Evolutionary conservation across 2,797 vertebrate genomes (phyloP).

Genomic region (Rhynchotus rufescens): DNA sequence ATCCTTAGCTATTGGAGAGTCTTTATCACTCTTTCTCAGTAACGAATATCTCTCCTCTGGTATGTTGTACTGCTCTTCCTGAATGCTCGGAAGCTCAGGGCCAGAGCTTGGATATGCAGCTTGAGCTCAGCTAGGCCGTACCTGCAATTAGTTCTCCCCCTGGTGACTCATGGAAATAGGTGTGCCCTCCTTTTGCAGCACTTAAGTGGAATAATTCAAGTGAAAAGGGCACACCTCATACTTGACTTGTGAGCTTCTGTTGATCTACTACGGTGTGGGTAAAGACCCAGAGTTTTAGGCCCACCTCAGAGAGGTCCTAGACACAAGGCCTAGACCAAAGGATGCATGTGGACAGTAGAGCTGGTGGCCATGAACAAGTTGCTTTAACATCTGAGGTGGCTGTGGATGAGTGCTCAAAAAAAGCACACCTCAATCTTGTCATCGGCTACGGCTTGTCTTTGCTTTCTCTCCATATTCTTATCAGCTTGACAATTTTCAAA

Average conservation of each 20-base stretch:
- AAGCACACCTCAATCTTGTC: not conserved
- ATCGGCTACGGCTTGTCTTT: not conserved
- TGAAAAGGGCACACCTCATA: not conserved
- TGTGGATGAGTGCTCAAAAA: not conserved
- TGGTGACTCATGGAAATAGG: slow-evolving; percentile 1
- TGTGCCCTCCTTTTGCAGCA: slow-evolving; percentile 3
- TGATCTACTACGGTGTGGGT: not conserved
- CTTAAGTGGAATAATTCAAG: slow-evolving; percentile 24
- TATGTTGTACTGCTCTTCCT: not conserved
- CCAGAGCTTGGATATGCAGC: not conserved
- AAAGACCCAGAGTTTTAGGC: not conserved
- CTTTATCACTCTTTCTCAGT: not conserved
- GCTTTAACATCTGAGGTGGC: not conserved
- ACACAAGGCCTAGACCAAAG: not conserved
- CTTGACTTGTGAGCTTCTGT: not conserved
- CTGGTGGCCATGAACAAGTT: not conserved
- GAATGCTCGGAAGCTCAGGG: not conserved
- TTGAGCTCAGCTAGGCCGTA: not conserved
- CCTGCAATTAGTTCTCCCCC: not conserved
- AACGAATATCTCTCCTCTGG: not conserved
- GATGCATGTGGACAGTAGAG: not conserved
- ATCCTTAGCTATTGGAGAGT: not conserved
- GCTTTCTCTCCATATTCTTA: not conserved
- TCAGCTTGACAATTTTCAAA: not conserved
- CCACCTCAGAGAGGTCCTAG: not conserved